A percentile compares a stretch with the other conserved stretches of the same genome.
Evolutionary conservation across 2,113 vertebrate genomes (phyloP).

Genomic region (Sphyrna mokarran): DNA sequence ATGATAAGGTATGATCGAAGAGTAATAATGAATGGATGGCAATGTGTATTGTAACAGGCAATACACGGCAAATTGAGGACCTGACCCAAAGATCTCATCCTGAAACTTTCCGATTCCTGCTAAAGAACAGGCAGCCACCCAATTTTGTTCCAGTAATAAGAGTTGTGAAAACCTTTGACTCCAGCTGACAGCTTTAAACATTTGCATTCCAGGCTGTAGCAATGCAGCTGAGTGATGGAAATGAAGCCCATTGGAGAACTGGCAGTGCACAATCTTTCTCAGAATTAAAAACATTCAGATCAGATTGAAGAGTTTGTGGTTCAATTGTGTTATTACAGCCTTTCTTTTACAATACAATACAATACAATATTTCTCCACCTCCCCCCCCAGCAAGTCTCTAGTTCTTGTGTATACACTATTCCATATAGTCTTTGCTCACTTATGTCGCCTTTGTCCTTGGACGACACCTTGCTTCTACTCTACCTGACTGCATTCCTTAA

Average conservation of each 20-base stretch:
- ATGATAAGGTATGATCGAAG: conserved; percentile 5
- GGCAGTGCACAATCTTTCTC: background rate
- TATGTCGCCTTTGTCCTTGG: background rate
- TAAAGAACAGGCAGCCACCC: background rate
- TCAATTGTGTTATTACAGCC: background rate
- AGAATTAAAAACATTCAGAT: background rate
- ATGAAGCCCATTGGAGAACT: background rate
- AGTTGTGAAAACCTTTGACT: background rate
- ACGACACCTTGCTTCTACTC: background rate
- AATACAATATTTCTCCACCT: background rate
- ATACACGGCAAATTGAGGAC: background rate
- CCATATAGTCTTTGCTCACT: background rate
- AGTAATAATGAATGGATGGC: background rate
- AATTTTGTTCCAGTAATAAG: background rate
- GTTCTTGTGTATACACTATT: background rate
- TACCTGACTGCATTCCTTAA: background rate
- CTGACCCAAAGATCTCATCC: background rate
- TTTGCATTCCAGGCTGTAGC: background rate
- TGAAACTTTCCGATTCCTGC: background rate
- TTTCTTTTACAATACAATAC: background rate
- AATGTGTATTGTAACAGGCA: background rate
- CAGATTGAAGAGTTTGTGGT: background rate
- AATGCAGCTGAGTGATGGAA: background rate
- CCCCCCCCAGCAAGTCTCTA: background rate
- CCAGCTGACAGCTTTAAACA: background rate